phyloP scores from a whole-genome alignment of 2,113 vertebrate species.

The Gobio gobio region DNA sequence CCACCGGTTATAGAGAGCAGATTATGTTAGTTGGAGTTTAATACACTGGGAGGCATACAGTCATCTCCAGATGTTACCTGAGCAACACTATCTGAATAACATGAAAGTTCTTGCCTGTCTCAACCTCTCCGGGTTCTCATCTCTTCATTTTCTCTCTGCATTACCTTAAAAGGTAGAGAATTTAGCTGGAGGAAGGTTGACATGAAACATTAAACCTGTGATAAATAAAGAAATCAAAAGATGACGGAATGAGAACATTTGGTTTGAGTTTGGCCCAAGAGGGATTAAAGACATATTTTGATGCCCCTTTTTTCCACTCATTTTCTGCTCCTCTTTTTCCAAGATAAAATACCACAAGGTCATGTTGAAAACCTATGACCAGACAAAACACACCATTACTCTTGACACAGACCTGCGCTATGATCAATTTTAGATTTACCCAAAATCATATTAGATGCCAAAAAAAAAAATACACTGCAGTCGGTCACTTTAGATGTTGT shows the following conservation, averaged over 20 bases:
- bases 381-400: neutral
- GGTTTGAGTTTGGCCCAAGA: slow-evolving; percentile 58
- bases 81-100: slow-evolving; percentile 31
- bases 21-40: neutral
- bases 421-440: neutral
- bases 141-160: slow-evolving; percentile 2
- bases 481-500: neutral
- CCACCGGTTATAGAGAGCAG: neutral
- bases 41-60: neutral
- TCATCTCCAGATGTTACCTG: slow-evolving; percentile 38
- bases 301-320: neutral
- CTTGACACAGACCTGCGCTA: neutral
- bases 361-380: neutral
- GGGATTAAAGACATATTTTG: slow-evolving; percentile 36
- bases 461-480: neutral
- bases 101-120: slow-evolving; percentile 30
- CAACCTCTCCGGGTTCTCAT: slow-evolving; percentile 10
- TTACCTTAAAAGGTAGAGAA: slow-evolving; percentile 49
- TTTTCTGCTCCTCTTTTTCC: neutral
- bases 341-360: neutral
- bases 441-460: neutral
- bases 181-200: slow-evolving; percentile 4
- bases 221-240: slow-evolving; percentile 53
- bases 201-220: slow-evolving; percentile 38
- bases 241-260: slow-evolving; percentile 54